These are phyloP conservation scores for Myocastor coypus DNA, from an alignment of 2,113 vertebrate species.

Conservation along the genomic window DNA sequence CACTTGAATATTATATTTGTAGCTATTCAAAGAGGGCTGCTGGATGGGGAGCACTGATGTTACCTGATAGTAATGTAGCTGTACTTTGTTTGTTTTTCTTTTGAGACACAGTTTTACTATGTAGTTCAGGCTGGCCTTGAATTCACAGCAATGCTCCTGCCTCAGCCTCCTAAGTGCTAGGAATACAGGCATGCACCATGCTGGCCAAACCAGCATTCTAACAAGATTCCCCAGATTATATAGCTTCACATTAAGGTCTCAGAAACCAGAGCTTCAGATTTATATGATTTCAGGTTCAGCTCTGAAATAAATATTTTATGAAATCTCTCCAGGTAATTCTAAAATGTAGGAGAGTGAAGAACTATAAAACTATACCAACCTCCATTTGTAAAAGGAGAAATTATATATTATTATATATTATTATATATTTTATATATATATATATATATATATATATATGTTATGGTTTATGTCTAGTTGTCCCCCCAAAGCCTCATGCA, in stretches of 20 bases:
- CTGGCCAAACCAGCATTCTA: neutral
- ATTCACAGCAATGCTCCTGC: neutral
- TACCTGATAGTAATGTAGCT: neutral
- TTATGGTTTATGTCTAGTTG: too few relatives aligned
- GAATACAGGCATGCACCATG: neutral
- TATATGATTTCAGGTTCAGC: neutral
- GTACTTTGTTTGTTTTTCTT: neutral
- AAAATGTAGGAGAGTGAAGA: neutral
- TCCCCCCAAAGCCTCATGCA: too few relatives aligned
- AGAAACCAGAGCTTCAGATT: neutral
- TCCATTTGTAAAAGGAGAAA: constrained; percentile 5
- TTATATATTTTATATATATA: neutral
- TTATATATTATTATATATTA: neutral
- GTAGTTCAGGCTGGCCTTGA: neutral
- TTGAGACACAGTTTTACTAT: neutral
- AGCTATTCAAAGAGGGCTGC: neutral
- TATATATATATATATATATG: neutral
- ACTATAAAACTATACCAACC: neutral
- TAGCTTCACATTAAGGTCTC: neutral
- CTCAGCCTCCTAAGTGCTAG: neutral
- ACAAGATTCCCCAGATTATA: neutral
- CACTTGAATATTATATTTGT: neutral
- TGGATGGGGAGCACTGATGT: neutral
- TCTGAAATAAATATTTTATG: neutral
- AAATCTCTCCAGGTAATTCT: neutral